Evolutionary conservation across 2,797 vertebrate species (phyloP).

Genomic region (Columba guinea): DNA sequence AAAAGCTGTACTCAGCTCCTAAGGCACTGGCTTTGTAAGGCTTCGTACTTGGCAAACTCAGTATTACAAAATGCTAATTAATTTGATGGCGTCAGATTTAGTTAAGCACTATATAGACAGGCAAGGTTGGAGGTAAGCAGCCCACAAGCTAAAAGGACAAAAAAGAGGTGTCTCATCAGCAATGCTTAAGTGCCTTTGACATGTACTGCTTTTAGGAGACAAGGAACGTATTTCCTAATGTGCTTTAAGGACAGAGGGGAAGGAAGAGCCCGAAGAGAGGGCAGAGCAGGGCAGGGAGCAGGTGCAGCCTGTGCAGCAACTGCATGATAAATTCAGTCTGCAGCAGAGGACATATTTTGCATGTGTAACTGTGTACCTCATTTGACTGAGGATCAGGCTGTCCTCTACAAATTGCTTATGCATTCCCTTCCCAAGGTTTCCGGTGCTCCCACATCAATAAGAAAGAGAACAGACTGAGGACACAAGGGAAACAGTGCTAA

Average conservation of each 20-base stretch:
- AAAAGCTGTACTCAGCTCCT: constrained; percentile 10
- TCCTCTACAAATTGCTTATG: neutral
- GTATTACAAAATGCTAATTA: constrained; percentile 40
- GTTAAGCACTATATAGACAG: neutral
- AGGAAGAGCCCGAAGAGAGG: neutral
- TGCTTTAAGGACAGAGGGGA: neutral
- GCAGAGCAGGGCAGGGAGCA: constrained; percentile 38
- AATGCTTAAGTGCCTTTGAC: neutral
- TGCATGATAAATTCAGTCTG: neutral
- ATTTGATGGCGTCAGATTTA: constrained; percentile 31
- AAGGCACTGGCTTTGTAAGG: neutral
- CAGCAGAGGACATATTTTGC: neutral
- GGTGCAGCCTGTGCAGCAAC: constrained; percentile 31
- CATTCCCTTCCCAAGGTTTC: neutral
- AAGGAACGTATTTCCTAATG: constrained; percentile 5
- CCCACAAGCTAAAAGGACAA: neutral
- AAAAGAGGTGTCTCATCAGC: neutral
- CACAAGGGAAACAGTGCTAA: neutral
- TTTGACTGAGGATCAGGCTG: neutral
- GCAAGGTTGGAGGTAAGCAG: constrained; percentile 22
- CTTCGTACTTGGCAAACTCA: constrained; percentile 30
- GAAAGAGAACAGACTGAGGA: neutral
- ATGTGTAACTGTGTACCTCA: neutral
- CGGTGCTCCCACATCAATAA: neutral
- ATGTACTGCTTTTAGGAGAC: neutral